phyloP scores from a whole-genome alignment of 2,113 vertebrate species.

The Podarcis muralis region DNA sequence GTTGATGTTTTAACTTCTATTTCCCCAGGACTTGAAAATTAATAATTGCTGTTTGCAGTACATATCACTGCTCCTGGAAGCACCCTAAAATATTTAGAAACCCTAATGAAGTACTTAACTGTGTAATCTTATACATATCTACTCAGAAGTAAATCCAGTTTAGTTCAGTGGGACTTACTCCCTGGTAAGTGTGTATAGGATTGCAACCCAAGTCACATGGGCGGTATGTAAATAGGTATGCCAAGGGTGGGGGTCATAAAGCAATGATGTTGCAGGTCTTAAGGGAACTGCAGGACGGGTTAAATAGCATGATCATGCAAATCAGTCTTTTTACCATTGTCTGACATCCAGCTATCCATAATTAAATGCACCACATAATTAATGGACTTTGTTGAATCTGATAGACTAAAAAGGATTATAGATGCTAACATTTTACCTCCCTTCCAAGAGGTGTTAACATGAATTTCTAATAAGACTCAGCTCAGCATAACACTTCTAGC shows the following conservation, averaged over 20 bases:
- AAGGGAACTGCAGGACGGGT: neutral
- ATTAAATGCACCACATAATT: neutral
- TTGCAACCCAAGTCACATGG: neutral
- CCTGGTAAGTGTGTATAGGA: neutral
- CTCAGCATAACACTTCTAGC: neutral
- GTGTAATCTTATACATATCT: neutral
- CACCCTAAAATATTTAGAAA: slow-evolving; percentile 2
- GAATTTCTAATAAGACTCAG: slow-evolving; percentile 35
- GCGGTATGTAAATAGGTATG: neutral
- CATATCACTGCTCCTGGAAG: neutral
- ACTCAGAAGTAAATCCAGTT: neutral
- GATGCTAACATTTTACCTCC: slow-evolving; percentile 32
- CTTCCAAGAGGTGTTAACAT: neutral
- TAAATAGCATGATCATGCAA: neutral
- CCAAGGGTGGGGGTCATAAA: fast-evolving
- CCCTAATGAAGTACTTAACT: neutral
- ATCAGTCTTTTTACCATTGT: fast-evolving
- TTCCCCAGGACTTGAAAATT: slow-evolving; percentile 11
- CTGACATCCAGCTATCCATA: neutral
- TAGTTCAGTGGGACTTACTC: neutral
- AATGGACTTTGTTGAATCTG: slow-evolving; percentile 32
- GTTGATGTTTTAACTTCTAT: neutral
- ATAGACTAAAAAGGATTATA: slow-evolving; percentile 25
- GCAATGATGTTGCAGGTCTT: neutral
- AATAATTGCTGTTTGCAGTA: neutral